Evolutionary conservation across 2,797 vertebrate species (phyloP).

Genomic region (Sternarchorhynchus goeldii): DNA sequence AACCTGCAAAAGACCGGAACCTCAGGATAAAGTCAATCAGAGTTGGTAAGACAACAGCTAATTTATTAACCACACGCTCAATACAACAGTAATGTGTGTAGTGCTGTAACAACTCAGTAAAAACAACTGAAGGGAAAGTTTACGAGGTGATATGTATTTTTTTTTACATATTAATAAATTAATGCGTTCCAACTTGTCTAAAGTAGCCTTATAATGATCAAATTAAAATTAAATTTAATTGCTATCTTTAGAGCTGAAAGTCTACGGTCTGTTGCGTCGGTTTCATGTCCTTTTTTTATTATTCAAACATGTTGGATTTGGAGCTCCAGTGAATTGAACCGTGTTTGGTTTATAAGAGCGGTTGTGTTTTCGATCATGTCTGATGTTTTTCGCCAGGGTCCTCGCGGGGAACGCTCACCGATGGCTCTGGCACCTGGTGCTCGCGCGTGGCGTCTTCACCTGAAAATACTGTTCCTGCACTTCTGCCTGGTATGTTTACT

Average conservation of each 20-base stretch:
- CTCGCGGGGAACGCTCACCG: constrained; percentile 20
- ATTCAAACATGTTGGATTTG: no score
- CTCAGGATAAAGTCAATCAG: not conserved
- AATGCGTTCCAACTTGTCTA: not conserved
- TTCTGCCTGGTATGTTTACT: constrained; percentile 53
- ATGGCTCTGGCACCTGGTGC: constrained; percentile 40
- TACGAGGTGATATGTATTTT: not conserved
- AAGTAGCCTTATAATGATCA: not conserved
- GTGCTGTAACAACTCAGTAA: not conserved
- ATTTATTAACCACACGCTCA: not conserved
- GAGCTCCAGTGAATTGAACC: no score
- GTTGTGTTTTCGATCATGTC: not conserved
- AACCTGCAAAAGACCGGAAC: constrained; percentile 33
- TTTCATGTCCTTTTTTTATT: no score
- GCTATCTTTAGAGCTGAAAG: no score
- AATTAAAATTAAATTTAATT: not conserved
- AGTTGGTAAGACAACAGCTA: constrained; percentile 28
- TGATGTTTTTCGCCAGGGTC: constrained; percentile 35
- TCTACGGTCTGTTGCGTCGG: no score
- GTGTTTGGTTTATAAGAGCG: no score
- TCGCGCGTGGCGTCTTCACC: constrained; percentile 18
- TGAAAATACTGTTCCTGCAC: constrained; percentile 46
- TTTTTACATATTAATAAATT: not conserved
- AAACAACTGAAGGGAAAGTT: not conserved
- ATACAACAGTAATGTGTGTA: not conserved